Evolutionary conservation across 2,113 vertebrate species (phyloP), one percentile per base, ranked within the genome.

Genomic region (Rhinogobius similis): DNA sequence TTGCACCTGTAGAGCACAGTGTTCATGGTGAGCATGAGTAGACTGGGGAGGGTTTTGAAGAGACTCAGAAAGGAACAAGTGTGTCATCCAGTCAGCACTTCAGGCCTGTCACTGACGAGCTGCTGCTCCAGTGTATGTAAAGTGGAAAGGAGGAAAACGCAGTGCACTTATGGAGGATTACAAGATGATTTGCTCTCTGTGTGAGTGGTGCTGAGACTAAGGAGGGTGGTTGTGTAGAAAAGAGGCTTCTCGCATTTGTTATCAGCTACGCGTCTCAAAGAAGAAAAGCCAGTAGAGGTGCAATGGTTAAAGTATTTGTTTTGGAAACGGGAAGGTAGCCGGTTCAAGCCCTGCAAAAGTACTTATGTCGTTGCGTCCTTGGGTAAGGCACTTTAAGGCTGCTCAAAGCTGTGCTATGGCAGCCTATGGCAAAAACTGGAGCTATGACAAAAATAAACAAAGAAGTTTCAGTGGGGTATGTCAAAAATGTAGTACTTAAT

Each of bases 51-150:
- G 63, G 63, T 71, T 62, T 55, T 23, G 65, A 74, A 41, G 61
- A 71, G 59, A 65, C 53, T 75, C 55, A 52, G n/a, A 71, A 50
- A 27, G 76, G 55, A 74, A 39, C 65, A 46, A 62, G 27, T 23
- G 0, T 63, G 62, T 70, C 55, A 77, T 77, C 59, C 13, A 56
- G 39, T 70, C 73, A 73, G 39, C 75, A 50, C 64, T 72, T 79
- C 76, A 27, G 26, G 69, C 70, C 72, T 26, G 65, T 64, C 55
- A 48, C 64, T 41, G 41, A 63, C 62, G 8, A 20, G 20, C 59
- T 24, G 12, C 32, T 24, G 21, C 20, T 23, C 16, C 62, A 43
- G 39, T 63, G 23, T 41, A 23, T 63, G n/a, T 63, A 39, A 43
- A 63, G 62, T 24, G 8, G 21, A 21, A n/a, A 64, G 18, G 23